Evolutionary conservation across 2,113 vertebrate species (phyloP).

Genomic region (Hyperoodon ampullatus): DNA sequence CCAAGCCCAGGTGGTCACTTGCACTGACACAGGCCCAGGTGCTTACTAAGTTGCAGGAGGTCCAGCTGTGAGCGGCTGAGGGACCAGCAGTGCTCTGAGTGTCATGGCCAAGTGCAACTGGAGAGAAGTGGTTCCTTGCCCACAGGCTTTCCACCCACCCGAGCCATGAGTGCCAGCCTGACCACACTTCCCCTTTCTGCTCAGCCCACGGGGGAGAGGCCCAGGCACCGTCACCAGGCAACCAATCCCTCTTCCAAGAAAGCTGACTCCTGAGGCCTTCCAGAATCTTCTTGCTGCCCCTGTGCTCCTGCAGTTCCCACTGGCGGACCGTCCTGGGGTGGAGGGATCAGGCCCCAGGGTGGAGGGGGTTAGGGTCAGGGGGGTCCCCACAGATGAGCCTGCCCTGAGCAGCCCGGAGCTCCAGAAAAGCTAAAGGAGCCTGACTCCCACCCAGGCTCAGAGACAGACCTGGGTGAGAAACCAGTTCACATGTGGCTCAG

Average conservation of each 20-base stretch:
- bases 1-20: not conserved
- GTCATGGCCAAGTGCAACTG: not conserved
- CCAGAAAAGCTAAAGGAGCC: not conserved
- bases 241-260: not conserved
- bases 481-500: not conserved
- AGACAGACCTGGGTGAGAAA: not conserved
- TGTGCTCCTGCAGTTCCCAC: not conserved
- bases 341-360: not conserved
- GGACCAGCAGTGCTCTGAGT: not conserved
- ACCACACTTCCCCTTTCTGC: slow-evolving; percentile 73
- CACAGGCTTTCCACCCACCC: not conserved
- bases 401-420: not conserved
- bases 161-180: not conserved
- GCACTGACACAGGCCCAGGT: too few relatives aligned
- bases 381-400: not conserved
- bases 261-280: not conserved
- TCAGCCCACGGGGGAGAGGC: not conserved
- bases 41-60: slow-evolving; percentile 28
- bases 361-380: not conserved
- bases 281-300: not conserved
- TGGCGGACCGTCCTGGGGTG: accelerated
- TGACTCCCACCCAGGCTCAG: not conserved
- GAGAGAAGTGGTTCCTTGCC: not conserved
- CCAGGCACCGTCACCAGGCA: not conserved
- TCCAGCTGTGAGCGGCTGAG: not conserved